These are phyloP conservation scores for Rhinolophus sinicus DNA, from an alignment of 2,113 vertebrate species.

Conservation along the genomic window DNA sequence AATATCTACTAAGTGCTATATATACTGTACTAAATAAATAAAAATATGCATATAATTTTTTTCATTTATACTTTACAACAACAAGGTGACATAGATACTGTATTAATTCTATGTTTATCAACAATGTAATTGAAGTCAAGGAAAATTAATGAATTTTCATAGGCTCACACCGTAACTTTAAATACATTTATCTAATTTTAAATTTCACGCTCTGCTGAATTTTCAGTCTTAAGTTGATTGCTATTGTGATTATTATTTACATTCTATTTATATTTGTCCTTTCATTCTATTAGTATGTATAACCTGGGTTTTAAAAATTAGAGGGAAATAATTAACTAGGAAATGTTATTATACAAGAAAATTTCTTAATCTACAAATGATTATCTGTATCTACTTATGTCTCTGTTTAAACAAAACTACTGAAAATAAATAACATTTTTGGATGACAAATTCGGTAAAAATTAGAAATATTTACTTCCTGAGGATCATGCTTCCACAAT, in stretches of 20 bases:
- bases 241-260: neutral
- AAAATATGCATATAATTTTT: neutral
- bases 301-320: neutral
- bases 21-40: neutral
- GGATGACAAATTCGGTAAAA: neutral
- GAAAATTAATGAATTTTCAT: neutral
- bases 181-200: neutral
- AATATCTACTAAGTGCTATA: neutral
- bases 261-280: neutral
- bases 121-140: neutral
- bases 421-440: neutral
- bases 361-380: neutral
- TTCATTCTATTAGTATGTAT: neutral
- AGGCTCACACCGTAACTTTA: neutral
- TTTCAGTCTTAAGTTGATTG: neutral
- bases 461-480: neutral
- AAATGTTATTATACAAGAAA: neutral
- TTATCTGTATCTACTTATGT: neutral
- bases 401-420: conserved; percentile 7
- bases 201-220: neutral
- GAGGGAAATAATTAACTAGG: neutral
- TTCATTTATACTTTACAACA: neutral
- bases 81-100: neutral
- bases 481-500: neutral
- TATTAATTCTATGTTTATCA: neutral